Conservation (phyloP, 2,888 invertebrate species). For the Tachina fera region DNA sequence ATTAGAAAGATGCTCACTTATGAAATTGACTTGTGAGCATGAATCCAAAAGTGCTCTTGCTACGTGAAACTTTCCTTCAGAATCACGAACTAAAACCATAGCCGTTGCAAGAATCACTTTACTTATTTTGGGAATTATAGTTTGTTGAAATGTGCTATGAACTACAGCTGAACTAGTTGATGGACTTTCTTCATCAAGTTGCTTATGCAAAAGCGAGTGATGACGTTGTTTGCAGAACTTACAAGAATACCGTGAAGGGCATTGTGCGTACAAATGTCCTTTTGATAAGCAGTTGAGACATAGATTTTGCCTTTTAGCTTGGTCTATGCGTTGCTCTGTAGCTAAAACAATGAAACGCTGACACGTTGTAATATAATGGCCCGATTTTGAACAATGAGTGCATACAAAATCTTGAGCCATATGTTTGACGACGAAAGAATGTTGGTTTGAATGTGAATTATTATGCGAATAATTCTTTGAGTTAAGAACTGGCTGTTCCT, state of each 20-base stretch:
- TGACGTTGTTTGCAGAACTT: slow-evolving; percentile 72
- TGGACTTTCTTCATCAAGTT: slow-evolving; percentile 27
- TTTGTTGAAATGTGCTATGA: slow-evolving; percentile 23
- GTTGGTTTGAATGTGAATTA: slow-evolving; percentile 2
- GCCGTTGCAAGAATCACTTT: slow-evolving; percentile 21
- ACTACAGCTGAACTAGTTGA: not conserved
- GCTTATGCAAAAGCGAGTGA: slow-evolving; percentile 51
- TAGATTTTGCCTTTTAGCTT: not conserved
- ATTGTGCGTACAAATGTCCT: not conserved
- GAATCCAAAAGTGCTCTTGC: slow-evolving; percentile 8
- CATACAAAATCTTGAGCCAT: not conserved
- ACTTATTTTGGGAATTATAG: not conserved
- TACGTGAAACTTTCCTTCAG: not conserved
- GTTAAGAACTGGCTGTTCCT: not conserved
- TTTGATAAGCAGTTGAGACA: slow-evolving; percentile 30
- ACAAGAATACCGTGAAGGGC: slow-evolving; percentile 23
- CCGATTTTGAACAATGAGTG: slow-evolving; percentile 21
- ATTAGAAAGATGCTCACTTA: slow-evolving; percentile 31
- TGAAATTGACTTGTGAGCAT: slow-evolving; percentile 41
- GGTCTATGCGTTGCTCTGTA: not conserved
- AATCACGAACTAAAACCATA: not conserved
- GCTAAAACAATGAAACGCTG: slow-evolving; percentile 7
- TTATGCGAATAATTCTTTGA: slow-evolving; percentile 23
- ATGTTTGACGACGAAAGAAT: slow-evolving; percentile 5
- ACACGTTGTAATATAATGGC: slow-evolving; percentile 15